phyloP scores from a whole-genome alignment of 1,140 invertebrate species.

The Melitaea cinxia region DNA sequence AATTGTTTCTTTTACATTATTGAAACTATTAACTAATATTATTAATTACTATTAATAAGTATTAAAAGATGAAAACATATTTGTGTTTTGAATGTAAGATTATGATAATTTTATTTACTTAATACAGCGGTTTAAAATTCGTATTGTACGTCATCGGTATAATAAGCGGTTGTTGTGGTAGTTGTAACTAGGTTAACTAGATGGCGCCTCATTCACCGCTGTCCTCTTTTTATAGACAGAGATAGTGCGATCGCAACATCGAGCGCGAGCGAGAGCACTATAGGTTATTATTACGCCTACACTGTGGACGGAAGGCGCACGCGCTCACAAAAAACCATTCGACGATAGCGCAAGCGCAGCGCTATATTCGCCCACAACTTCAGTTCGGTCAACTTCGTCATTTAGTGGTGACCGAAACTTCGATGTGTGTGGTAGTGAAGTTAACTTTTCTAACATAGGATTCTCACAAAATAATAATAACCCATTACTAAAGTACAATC shows the following conservation, averaged over 20 bases:
- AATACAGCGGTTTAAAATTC: constrained; percentile 33
- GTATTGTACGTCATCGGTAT: constrained; percentile 44
- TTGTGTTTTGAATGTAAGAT: constrained; percentile 2
- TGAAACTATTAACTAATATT: no score
- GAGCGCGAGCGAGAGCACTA: constrained; percentile 57
- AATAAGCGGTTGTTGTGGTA: constrained; percentile 51
- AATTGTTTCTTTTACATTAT: no score
- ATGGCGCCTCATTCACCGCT: constrained; percentile 59
- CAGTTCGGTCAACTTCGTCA: constrained; percentile 79
- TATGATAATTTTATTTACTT: constrained; percentile 30
- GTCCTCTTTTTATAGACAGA: constrained; percentile 46
- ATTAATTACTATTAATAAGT: no score
- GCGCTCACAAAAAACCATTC: constrained; percentile 77
- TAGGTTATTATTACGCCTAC: constrained; percentile 75
- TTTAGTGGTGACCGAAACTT: constrained; percentile 80
- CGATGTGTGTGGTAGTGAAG: constrained; percentile 80
- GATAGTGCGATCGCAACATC: constrained; percentile 23
- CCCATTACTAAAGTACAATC: constrained; percentile 78
- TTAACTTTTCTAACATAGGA: constrained; percentile 80
- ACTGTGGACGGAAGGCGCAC: constrained; percentile 73
- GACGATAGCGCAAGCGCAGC: constrained; percentile 76
- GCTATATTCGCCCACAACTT: constrained; percentile 80
- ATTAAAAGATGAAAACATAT: no score
- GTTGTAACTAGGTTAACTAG: constrained; percentile 65
- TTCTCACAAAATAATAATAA: constrained; percentile 79